Evolutionary conservation across 1,140 invertebrate genomes (phyloP), one percentile per base, ranked within the genome.

Genomic region (Platorchestia sp.): DNA sequence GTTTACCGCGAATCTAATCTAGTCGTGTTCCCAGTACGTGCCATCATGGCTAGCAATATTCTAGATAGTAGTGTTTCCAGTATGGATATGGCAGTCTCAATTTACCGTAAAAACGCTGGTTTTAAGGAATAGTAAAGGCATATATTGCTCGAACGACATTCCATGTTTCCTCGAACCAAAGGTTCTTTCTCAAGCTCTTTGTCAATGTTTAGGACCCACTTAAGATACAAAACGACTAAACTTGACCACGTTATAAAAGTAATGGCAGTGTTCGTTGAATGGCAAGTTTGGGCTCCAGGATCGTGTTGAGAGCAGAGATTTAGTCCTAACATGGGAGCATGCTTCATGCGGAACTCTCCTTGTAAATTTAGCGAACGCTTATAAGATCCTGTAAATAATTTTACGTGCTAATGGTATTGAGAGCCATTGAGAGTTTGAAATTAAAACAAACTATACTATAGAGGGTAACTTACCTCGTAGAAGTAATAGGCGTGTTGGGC

Each of bases 401-500:
- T 51, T 51, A 10, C 27, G 10, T 22, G 27, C 27, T 75, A 10
- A 75, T 36, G 14, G 14, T 75, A 75, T 10, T 10, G 36, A 75
- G 36, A 75, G 14, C 10, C 59, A 75, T n/a, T n/a, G 36, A 36
- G 27, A 75, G 59, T 75, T 75, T 51, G 14, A 36, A 27, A 75
- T 75, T 10, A 10, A 75, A 75, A 22, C 59, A 36, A 36, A 75
- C 59, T 75, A 75, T 19, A 27, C 27, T 19, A 3, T 75, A 36
- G 36, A 22, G 59, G 27, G 47, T 6, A 47, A 47, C 91, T 93
- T 40, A 93, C 91, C 91, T 93, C 91, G 45, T 93, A 93, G 91
- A 93, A 93, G 45, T 93, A 93, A 45, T 93, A 93, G 45, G 91
- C 43, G 91, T 93, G 91, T 36, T 93, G 91, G 45, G 3, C 44